phyloP scores from a whole-genome alignment of 64 coral and sea anemone species.

The Pachyseris speciosa region DNA sequence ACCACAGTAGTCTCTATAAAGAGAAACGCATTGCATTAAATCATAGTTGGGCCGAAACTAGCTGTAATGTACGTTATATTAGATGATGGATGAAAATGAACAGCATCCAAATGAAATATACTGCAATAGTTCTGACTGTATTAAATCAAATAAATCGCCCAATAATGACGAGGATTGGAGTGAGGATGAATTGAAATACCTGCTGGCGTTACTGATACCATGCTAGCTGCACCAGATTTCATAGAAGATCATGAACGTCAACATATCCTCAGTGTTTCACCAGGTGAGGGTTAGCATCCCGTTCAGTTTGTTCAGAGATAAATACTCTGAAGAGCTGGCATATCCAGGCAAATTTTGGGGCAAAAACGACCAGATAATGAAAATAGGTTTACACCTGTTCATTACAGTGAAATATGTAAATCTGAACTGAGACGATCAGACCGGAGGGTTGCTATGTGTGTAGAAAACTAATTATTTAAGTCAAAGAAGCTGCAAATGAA shows the following conservation, averaged over 20 bases:
- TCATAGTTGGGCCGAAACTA: slow-evolving; percentile 1
- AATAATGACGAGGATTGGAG: slow-evolving; percentile 34
- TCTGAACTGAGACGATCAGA: slow-evolving; percentile 37
- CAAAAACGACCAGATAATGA: no score
- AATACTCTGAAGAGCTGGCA: no score
- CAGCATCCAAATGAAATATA: slow-evolving; percentile 15
- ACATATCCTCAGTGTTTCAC: no score
- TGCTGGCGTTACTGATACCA: slow-evolving; percentile 13
- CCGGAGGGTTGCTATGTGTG: slow-evolving; percentile 40
- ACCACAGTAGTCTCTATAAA: no score
- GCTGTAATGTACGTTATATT: background rate
- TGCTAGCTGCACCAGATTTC: no score
- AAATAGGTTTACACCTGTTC: no score
- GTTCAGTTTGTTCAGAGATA: no score
- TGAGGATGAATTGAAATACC: slow-evolving; percentile 36
- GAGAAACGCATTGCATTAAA: slow-evolving; percentile 25
- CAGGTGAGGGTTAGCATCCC: no score
- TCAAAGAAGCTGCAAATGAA: no score
- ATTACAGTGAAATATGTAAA: no score
- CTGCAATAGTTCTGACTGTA: background rate
- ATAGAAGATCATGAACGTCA: no score
- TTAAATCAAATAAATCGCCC: background rate
- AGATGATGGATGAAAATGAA: slow-evolving; percentile 18
- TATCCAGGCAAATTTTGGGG: no score
- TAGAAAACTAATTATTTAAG: slow-evolving; percentile 39